phyloP scores from a whole-genome alignment of 2,113 vertebrate species.

The Silurus asotus region DNA sequence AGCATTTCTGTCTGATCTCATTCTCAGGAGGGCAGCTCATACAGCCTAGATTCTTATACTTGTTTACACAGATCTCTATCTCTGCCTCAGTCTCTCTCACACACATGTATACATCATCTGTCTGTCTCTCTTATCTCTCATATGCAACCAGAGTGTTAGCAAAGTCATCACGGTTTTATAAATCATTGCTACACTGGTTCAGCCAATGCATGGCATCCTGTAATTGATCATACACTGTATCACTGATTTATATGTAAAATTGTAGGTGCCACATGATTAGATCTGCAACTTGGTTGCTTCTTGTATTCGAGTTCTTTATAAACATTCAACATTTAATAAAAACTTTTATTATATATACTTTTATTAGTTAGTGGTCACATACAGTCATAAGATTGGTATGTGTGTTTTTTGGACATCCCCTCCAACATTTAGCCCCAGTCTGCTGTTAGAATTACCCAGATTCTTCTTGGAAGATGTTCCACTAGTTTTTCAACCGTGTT shows the following conservation, averaged over 20 bases:
- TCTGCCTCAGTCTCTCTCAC: not conserved
- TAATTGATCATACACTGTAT: not conserved
- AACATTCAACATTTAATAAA: no score
- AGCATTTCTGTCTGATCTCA: slow-evolving; percentile 35
- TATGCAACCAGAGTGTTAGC: not conserved
- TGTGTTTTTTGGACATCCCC: no score
- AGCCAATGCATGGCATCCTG: not conserved
- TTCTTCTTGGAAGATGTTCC: no score
- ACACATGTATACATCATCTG: not conserved
- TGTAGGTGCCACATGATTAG: not conserved
- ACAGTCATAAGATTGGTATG: no score
- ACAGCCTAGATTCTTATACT: not conserved
- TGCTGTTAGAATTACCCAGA: no score
- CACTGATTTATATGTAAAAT: not conserved
- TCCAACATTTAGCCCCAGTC: no score
- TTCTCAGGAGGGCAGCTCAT: not conserved
- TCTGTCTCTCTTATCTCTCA: not conserved
- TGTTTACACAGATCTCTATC: not conserved
- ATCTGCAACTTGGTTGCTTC: not conserved
- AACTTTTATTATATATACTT: not conserved
- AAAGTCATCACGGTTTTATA: not conserved
- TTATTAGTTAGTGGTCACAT: no score
- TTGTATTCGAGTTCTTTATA: not conserved
- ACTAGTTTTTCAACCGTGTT: no score
- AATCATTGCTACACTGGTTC: not conserved